These are phyloP conservation scores for Mimumesa dahlbomi DNA, from an alignment of 2,888 invertebrate genomes.

Conservation along the genomic window DNA sequence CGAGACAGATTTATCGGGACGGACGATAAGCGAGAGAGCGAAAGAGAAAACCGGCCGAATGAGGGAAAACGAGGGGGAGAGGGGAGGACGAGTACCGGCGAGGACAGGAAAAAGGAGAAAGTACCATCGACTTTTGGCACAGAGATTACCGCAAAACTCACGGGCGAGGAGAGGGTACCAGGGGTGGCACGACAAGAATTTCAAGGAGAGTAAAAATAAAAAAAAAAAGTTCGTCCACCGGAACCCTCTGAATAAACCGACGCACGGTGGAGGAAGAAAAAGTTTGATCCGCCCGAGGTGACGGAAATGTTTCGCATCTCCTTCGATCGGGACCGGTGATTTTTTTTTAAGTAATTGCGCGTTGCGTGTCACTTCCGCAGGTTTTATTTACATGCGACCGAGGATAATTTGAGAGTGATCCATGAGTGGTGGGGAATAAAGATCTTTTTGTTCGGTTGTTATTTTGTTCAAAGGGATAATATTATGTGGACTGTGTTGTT, in stretches of 20 bases:
- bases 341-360: neutral
- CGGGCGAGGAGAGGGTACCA: too few species aligned
- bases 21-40: slow-evolving; percentile 20
- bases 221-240: slow-evolving; percentile 32
- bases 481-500: too few species aligned
- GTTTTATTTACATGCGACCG: too few species aligned
- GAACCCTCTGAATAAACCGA: slow-evolving; percentile 29
- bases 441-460: too few species aligned
- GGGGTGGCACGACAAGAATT: slow-evolving; percentile 18
- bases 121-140: slow-evolving; percentile 42
- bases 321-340: slow-evolving; percentile 12
- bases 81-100: neutral
- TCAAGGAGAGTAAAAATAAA: slow-evolving; percentile 6
- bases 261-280: slow-evolving; percentile 10
- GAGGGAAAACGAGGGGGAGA: neutral
- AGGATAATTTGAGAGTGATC: too few species aligned
- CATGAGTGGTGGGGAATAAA: too few species aligned
- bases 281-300: slow-evolving; percentile 26
- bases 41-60: slow-evolving; percentile 24
- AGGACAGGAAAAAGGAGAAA: slow-evolving; percentile 22
- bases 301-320: slow-evolving; percentile 25
- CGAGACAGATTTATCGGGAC: neutral
- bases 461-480: too few species aligned
- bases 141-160: slow-evolving; percentile 46
- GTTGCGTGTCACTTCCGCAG: neutral